Base-by-base conservation (phyloP, 2,888 invertebrate species). In the Reticulitermes lucifugus region DNA sequence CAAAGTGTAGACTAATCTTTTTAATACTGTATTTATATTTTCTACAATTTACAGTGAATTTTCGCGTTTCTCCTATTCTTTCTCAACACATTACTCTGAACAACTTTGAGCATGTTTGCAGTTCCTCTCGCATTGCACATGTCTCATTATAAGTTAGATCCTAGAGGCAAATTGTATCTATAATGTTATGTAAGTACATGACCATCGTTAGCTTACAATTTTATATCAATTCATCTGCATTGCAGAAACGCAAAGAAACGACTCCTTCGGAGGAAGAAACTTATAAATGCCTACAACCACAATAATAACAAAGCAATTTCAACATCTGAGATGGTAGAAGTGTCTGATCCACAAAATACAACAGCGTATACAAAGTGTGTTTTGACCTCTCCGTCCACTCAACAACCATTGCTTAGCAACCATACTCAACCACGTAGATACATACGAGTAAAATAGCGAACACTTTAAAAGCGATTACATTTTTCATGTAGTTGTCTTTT, bases 201-300 rank as follows among this genome's bases (percentile, higher is more conserved):
- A 12, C n/a, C 65, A 65, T n/a, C 65, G 4, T n/a, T n/a, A 65
- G 65, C 25, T n/a, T 65, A 65, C 65, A 65, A 65, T 25, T 55
- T 65, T 65, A 65, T 65, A 25, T 65, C 65, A 65, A 65, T 65
- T 65, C 65, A 65, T 65, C 65, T 65, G 65, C 65, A 65, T 65
- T 65, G 65, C 65, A 65, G 12, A 65, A 65, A 25, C 65, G 65
- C 7, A 65, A 65, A n/a, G 65, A 25, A 65, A 65, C 25, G 65
- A 9, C 65, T 65, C 14, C n/a, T 65, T 25, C n/a, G 14, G 18
- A 46, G 9, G 46, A 65, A 65, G 25, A 65, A 65, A 65, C 65
- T 65, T 25, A 65, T 5, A 65, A 25, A 65, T 65, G 12, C 65
- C 10, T 65, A 65, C 14, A n/a, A 10, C n/a, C n/a, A 65, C n/a